Evolutionary conservation across 1,140 invertebrate genomes (phyloP).

Genomic region (Dendroctonus ponderosae): DNA sequence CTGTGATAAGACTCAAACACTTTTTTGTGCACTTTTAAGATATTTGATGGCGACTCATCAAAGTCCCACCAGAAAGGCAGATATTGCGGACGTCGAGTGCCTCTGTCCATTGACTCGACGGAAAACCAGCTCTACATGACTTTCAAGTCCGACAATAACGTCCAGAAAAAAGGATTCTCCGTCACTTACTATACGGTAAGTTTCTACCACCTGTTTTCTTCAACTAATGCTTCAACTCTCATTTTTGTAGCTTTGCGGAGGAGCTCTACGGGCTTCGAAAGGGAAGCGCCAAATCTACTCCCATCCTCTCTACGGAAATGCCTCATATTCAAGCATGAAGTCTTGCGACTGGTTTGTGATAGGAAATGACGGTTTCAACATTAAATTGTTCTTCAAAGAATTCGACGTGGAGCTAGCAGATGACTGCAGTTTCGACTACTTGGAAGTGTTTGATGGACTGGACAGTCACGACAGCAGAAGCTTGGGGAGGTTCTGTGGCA

Average conservation of each 20-base stretch:
- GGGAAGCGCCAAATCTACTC: constrained; percentile 85
- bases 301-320: constrained; percentile 87
- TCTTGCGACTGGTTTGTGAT: constrained; percentile 96
- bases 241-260: constrained; percentile 75
- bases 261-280: constrained; percentile 75
- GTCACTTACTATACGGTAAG: constrained; percentile 77
- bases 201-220: too few relatives aligned
- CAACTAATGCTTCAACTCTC: too few relatives aligned
- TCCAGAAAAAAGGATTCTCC: constrained; percentile 76
- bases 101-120: constrained; percentile 84
- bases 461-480: constrained; percentile 75
- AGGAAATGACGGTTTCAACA: constrained; percentile 70
- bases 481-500: constrained; percentile 83
- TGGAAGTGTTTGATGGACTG: constrained; percentile 85
- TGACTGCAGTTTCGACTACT: constrained; percentile 90
- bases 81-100: constrained; percentile 88
- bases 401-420: constrained; percentile 91
- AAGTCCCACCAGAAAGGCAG: constrained; percentile 76
- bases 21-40: too few relatives aligned
- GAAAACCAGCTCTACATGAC: constrained; percentile 93
- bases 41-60: constrained; percentile 84
- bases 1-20: too few relatives aligned
- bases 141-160: constrained; percentile 92
- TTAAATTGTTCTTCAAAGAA: constrained; percentile 81
- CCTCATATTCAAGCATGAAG: constrained; percentile 82